These are phyloP conservation scores for Cichlasoma orientale DNA, from an alignment of 2,797 vertebrate genomes.

Conservation along the genomic window DNA sequence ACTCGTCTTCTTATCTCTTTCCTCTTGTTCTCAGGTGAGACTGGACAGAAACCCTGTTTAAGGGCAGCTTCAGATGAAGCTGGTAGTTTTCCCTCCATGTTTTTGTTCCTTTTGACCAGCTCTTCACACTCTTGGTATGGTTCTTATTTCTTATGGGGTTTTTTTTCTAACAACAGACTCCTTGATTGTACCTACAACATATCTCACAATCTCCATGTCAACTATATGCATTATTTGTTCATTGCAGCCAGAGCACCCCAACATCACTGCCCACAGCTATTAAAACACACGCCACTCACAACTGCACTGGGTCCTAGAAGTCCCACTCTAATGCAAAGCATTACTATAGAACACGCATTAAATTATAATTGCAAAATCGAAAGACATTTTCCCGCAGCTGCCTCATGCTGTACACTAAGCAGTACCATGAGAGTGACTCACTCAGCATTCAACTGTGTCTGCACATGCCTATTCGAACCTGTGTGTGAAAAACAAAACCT, in stretches of 20 bases:
- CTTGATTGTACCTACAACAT: not conserved
- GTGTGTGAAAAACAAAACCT: not conserved
- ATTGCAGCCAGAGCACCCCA: slow-evolving; percentile 1
- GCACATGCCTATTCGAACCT: not conserved
- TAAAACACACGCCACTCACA: slow-evolving; percentile 15
- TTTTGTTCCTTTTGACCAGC: not conserved
- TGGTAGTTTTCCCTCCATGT: not conserved
- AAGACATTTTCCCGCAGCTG: not conserved
- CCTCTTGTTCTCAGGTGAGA: not conserved
- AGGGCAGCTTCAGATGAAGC: not conserved
- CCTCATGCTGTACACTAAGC: not conserved
- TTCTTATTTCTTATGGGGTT: not conserved
- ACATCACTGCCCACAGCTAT: slow-evolving; percentile 1
- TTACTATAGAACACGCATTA: not conserved
- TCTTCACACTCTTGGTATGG: not conserved
- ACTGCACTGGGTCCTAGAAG: slow-evolving; percentile 3
- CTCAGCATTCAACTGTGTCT: slow-evolving; percentile 17
- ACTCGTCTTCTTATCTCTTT: not conserved
- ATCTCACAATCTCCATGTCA: slow-evolving; percentile 23
- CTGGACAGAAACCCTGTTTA: not conserved
- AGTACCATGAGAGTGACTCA: slow-evolving; percentile 3
- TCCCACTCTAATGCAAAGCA: slow-evolving; percentile 5
- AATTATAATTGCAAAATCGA: not conserved
- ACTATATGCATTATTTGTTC: slow-evolving; percentile 32
- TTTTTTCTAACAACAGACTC: too few species aligned